Percentiles rank a stretch among this genome's conserved stretches.
Evolutionary conservation across 2,888 invertebrate genomes (phyloP).

Genomic region (Drosophila mimetica): DNA sequence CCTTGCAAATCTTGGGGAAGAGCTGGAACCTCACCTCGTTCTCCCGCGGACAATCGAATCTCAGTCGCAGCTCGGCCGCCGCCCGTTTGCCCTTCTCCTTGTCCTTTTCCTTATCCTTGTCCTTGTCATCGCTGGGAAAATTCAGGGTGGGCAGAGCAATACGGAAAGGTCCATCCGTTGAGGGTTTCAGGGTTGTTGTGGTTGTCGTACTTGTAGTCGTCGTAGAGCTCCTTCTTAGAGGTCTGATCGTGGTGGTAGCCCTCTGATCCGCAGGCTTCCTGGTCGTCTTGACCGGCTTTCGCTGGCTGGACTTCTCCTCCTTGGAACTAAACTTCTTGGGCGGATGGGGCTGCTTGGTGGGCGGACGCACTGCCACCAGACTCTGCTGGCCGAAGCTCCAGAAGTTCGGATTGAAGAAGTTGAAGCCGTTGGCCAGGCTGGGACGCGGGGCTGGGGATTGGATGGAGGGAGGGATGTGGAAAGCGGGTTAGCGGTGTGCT

Average conservation of each 20-base stretch:
- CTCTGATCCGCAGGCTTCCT: conserved; percentile 41
- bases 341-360: conserved; percentile 61
- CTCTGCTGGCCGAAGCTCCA: conserved; percentile 78
- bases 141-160: conserved; percentile 79
- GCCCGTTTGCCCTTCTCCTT: conserved; percentile 83
- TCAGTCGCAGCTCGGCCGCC: conserved; percentile 65
- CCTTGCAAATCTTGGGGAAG: conserved; percentile 83
- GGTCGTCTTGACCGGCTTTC: conserved; percentile 51
- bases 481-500: conserved; percentile 50
- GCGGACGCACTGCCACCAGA: conserved; percentile 54
- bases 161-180: conserved; percentile 78
- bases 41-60: conserved; percentile 84
- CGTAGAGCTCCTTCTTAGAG: background rate
- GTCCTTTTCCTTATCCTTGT: conserved; percentile 71
- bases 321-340: conserved; percentile 66
- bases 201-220: conserved; percentile 44
- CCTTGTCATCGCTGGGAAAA: conserved; percentile 48
- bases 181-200: conserved; percentile 39
- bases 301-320: conserved; percentile 57
- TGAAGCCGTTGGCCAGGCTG: conserved; percentile 72
- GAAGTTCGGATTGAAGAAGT: conserved; percentile 72
- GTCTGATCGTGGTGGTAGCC: background rate
- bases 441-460: conserved; percentile 63
- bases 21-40: conserved; percentile 84
- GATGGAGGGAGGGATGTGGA: conserved; percentile 33